phyloP scores from a whole-genome alignment of 2,113 vertebrate genomes.

The Tupaia chinensis region DNA sequence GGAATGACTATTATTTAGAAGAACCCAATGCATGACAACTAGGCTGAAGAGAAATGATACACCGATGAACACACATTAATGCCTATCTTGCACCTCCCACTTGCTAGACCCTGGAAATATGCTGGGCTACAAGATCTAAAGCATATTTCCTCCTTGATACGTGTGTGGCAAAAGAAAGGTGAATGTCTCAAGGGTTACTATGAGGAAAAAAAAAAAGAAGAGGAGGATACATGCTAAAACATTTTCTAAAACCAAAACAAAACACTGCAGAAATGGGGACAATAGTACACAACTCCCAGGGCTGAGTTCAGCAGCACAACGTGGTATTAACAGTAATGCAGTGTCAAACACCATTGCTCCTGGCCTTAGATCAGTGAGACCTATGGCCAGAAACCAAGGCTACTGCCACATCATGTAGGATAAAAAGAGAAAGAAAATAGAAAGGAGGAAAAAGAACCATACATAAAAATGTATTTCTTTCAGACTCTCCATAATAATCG shows the following conservation, averaged over 20 bases:
- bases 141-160: background rate
- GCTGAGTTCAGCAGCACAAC: background rate
- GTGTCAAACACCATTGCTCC: too few species aligned
- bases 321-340: background rate
- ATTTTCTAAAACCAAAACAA: background rate
- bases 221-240: background rate
- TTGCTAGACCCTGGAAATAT: background rate
- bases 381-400: background rate
- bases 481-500: conserved; percentile 2
- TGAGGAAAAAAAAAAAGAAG: background rate
- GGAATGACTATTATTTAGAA: background rate
- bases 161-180: background rate
- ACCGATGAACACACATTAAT: background rate
- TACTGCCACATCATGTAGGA: background rate
- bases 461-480: background rate
- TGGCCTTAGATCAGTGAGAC: background rate
- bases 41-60: background rate
- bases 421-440: background rate
- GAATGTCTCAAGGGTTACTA: background rate
- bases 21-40: background rate
- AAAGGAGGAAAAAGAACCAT: background rate
- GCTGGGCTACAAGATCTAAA: background rate
- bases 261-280: background rate
- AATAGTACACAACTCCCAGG: background rate
- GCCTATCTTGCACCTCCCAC: background rate